Evolutionary conservation across 2,888 invertebrate genomes (phyloP).

Genomic region (Osedax fenrisi): DNA sequence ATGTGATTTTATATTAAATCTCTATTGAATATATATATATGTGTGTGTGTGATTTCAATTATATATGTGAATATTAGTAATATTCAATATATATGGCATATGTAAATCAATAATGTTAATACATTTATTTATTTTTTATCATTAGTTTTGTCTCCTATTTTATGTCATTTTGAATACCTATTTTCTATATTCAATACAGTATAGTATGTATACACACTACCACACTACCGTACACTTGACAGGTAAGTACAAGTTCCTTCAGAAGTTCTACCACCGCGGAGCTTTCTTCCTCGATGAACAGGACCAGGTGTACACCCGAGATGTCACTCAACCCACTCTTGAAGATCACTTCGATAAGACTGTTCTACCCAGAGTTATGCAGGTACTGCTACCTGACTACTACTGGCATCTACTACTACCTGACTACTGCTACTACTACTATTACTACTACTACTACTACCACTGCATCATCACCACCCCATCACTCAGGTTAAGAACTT

Average conservation of each 20-base stretch:
- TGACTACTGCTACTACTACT: neutral
- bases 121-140: too few relatives aligned
- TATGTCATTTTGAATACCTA: too few relatives aligned
- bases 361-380: conserved; percentile 96
- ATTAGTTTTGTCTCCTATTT: too few relatives aligned
- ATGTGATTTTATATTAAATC: too few relatives aligned
- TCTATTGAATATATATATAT: too few relatives aligned
- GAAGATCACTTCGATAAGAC: conserved; percentile 99
- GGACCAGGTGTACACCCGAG: conserved; percentile 75
- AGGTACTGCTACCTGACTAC: conserved; percentile 54
- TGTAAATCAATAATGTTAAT: too few relatives aligned
- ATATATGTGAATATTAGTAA: too few relatives aligned
- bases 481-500: conserved; percentile 77
- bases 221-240: neutral
- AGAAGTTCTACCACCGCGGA: conserved; percentile 98
- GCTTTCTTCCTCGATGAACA: conserved; percentile 93
- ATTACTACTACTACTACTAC: neutral
- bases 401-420: neutral
- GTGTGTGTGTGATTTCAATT: too few relatives aligned
- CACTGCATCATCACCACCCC: neutral
- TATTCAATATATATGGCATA: too few relatives aligned
- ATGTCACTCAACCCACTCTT: conserved; percentile 84
- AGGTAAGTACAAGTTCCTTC: conserved; percentile 96
- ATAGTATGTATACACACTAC: too few relatives aligned
- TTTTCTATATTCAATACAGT: too few relatives aligned